These are phyloP conservation scores for Eleutherodactylus coqui DNA, from an alignment of 2,797 vertebrate genomes.

Conservation along the genomic window DNA sequence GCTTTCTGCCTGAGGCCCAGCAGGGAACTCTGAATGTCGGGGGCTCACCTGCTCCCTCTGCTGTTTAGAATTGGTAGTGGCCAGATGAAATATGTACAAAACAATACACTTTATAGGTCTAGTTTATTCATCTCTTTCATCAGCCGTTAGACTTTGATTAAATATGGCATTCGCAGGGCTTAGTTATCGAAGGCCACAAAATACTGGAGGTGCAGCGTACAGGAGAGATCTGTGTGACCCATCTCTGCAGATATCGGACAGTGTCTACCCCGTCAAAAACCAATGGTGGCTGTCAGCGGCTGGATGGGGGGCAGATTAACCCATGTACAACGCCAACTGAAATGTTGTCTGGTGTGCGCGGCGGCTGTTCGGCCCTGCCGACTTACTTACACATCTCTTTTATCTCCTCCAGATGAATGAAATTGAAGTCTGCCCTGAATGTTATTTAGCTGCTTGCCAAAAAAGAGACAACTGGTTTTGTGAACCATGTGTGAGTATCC, in stretches of 20 bases:
- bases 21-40: no score
- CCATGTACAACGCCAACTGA: neutral
- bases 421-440: slow-evolving; percentile 98
- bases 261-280: no score
- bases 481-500: slow-evolving; percentile 94
- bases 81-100: neutral
- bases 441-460: slow-evolving; percentile 97
- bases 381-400: neutral
- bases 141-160: no score
- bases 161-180: no score
- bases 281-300: neutral
- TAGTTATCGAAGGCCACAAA: neutral
- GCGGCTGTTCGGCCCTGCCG: neutral
- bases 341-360: neutral
- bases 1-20: slow-evolving; percentile 1
- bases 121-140: neutral
- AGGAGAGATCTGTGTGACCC: neutral
- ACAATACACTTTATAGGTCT: neutral
- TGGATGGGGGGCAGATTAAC: neutral
- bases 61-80: neutral
- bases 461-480: slow-evolving; percentile 99
- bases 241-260: neutral
- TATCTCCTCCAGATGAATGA: slow-evolving; percentile 92
- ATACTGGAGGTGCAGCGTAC: neutral
- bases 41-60: neutral